Evolutionary conservation across 2,888 invertebrate genomes (phyloP).

Genomic region (Pterobdella sp.): DNA sequence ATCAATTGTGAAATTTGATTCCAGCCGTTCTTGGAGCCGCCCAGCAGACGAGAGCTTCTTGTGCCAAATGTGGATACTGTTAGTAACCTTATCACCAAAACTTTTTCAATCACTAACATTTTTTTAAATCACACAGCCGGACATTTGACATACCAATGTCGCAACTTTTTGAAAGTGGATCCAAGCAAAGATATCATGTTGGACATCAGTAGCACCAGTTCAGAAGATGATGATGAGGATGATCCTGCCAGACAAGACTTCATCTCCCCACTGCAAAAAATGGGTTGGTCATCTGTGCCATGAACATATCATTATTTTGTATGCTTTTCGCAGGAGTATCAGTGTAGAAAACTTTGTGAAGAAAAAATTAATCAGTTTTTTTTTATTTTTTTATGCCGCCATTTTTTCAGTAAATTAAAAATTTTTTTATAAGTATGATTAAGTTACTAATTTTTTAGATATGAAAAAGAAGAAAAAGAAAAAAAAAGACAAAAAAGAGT

Average conservation of each 20-base stretch:
- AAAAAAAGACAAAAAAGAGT: background rate
- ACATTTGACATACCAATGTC: constrained; percentile 87
- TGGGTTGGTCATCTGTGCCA: too few species aligned
- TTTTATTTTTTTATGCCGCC: background rate
- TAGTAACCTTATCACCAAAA: background rate
- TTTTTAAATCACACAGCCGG: constrained; percentile 58
- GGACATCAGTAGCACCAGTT: constrained; percentile 88
- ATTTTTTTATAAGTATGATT: background rate
- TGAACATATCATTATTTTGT: too few species aligned
- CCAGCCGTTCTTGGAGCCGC: background rate
- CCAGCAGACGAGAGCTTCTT: constrained; percentile 2
- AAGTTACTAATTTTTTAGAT: background rate
- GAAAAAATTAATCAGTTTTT: too few species aligned
- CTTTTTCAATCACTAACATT: background rate
- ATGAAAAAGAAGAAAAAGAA: background rate
- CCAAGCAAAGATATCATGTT: constrained; percentile 79
- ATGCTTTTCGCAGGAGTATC: too few species aligned
- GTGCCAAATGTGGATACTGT: constrained; percentile 14
- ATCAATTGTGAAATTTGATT: background rate
- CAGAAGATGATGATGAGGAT: constrained; percentile 64
- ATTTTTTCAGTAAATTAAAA: background rate
- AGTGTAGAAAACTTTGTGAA: too few species aligned
- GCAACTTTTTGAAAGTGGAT: constrained; percentile 86
- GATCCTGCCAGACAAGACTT: constrained; percentile 37
- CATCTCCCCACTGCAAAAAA: background rate